phyloP scores from a whole-genome alignment of 2,113 vertebrate genomes.

The Butastur rufipennis region DNA sequence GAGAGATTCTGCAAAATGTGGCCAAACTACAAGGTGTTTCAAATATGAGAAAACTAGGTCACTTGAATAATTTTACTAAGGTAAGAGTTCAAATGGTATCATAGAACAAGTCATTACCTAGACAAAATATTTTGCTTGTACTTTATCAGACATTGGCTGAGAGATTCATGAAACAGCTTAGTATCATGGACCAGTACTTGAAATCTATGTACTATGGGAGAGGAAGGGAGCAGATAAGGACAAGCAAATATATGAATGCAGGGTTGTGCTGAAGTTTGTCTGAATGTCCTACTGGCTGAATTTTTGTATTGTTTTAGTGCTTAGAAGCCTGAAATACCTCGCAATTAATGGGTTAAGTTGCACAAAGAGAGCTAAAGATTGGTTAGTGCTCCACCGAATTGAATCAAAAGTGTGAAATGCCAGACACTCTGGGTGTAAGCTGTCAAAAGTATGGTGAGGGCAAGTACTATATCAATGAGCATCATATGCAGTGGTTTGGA shows the following conservation, averaged over 20 bases:
- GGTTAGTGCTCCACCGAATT: not conserved
- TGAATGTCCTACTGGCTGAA: not conserved
- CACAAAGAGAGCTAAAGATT: not conserved
- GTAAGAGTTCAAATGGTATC: slow-evolving; percentile 68
- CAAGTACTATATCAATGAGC: not conserved
- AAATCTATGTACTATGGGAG: not conserved
- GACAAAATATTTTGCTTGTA: not conserved
- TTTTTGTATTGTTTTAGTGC: not conserved
- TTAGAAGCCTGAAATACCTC: not conserved
- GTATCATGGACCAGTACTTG: not conserved
- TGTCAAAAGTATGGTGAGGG: not conserved
- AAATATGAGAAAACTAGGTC: slow-evolving; percentile 98
- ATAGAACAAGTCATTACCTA: not conserved
- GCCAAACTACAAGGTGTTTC: slow-evolving; percentile 94
- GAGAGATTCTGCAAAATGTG: slow-evolving; percentile 98
- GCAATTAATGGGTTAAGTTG: not conserved
- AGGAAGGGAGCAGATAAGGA: not conserved
- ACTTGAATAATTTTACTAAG: slow-evolving; percentile 99
- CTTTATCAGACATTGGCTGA: not conserved
- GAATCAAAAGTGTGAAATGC: not conserved
- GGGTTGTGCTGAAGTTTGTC: not conserved
- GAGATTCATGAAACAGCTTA: not conserved
- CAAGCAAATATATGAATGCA: not conserved
- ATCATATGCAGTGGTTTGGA: not conserved
- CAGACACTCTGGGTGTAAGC: not conserved